Conservation (phyloP, 2,113 vertebrate genomes). For the Petrocephalus microphthalmus region DNA sequence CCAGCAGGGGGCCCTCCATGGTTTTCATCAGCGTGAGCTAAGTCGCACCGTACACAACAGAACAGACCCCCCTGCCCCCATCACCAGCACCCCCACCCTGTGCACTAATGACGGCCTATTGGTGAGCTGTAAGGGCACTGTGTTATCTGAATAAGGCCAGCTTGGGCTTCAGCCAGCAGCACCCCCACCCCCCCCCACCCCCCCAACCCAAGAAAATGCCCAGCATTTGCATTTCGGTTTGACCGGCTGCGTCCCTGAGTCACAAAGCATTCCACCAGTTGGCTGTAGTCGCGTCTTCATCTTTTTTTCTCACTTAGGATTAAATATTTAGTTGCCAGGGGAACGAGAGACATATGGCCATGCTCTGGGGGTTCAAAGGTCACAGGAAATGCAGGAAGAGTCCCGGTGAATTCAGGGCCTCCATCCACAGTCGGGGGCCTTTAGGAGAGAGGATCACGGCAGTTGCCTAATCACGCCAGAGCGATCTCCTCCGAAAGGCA, state of each 20-base stretch:
- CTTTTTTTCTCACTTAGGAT: constrained; percentile 26
- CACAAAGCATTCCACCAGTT: constrained; percentile 33
- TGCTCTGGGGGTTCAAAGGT: constrained; percentile 4
- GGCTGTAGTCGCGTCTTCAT: neutral
- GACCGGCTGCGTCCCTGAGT: constrained; percentile 35
- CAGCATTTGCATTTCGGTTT: constrained; percentile 31
- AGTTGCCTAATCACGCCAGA: constrained; percentile 29
- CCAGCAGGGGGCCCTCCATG: constrained; percentile 24
- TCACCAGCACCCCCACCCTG: neutral
- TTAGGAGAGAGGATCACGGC: constrained; percentile 16
- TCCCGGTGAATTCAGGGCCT: neutral
- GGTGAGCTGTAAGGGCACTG: constrained; percentile 23
- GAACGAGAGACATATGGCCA: constrained; percentile 27
- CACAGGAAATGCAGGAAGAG: constrained; percentile 22
- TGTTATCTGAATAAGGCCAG: constrained; percentile 44
- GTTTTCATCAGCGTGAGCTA: constrained; percentile 23
- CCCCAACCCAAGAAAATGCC: neutral
- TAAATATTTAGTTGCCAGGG: constrained; percentile 39
- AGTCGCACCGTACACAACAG: constrained; percentile 20
- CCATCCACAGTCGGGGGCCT: neutral
- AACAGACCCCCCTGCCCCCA: neutral
- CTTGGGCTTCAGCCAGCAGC: constrained; percentile 33
- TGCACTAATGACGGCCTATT: constrained; percentile 38
- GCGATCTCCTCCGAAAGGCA: constrained; percentile 29
- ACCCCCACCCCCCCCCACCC: neutral